phyloP scores from a whole-genome alignment of 2,888 invertebrate species.

The Morpho helenor region DNA sequence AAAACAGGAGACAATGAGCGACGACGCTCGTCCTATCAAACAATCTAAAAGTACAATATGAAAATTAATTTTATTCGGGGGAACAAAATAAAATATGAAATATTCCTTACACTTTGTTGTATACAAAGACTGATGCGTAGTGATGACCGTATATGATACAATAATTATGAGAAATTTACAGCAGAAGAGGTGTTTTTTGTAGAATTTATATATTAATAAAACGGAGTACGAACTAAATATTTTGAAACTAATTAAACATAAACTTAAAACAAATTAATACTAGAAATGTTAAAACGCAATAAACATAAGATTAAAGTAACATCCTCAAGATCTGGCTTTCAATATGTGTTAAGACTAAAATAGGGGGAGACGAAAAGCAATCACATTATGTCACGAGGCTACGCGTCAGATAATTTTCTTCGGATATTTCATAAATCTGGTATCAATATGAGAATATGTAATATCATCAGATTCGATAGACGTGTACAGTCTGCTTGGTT shows the following conservation, averaged over 20 bases:
- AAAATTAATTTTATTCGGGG: conserved; percentile 73
- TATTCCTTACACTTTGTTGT: conserved; percentile 45
- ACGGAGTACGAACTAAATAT: too few relatives aligned
- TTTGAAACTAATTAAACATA: too few relatives aligned
- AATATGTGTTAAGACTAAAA: conserved; percentile 54
- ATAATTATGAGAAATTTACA: too few relatives aligned
- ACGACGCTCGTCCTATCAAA: conserved; percentile 40
- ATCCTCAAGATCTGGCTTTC: conserved; percentile 41
- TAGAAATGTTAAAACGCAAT: too few relatives aligned
- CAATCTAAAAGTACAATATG: conserved; percentile 59
- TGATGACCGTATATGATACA: too few relatives aligned
- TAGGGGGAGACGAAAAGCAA: conserved; percentile 52
- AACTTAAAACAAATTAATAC: too few relatives aligned
- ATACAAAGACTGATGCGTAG: too few relatives aligned
- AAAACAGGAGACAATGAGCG: conserved; percentile 62
- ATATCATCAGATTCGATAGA: conserved; percentile 34
- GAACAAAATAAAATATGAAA: conserved; percentile 70
- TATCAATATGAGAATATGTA: conserved; percentile 50
- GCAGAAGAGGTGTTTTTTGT: too few relatives aligned
- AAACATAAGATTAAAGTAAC: conserved; percentile 25
- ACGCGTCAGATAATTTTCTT: conserved; percentile 55
- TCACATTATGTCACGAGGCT: conserved; percentile 55
- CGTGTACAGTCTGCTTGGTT: conserved; percentile 30
- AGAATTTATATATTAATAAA: too few relatives aligned
- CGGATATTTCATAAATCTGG: conserved; percentile 56